Conservation (phyloP, 2,888 invertebrate genomes). For the Agrenia bidenticulata region DNA sequence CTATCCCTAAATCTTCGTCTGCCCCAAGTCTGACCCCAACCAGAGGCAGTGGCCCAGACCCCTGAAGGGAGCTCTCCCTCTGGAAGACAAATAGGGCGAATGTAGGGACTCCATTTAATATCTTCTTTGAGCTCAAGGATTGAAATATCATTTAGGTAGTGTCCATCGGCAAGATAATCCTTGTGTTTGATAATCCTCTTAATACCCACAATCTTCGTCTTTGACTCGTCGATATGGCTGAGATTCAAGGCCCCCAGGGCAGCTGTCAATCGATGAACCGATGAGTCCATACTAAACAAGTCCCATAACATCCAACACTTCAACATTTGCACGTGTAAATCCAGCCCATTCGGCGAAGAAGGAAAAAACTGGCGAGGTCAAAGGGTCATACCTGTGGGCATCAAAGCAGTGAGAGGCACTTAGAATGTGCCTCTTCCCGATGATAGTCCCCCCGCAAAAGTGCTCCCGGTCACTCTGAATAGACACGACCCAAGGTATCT, state of each 20-base stretch:
- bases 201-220: slow-evolving; percentile 7
- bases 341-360: not conserved
- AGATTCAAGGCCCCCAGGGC: slow-evolving; percentile 21
- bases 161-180: slow-evolving; percentile 4
- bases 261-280: slow-evolving; percentile 2
- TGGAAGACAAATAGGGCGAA: slow-evolving; percentile 38
- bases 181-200: slow-evolving; percentile 25
- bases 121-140: slow-evolving; percentile 26
- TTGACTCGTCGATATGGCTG: not conserved
- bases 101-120: slow-evolving; percentile 35
- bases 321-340: no score
- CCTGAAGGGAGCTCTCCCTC: not conserved
- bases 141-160: slow-evolving; percentile 29
- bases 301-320: no score
- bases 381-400: not conserved
- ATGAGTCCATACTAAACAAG: slow-evolving; percentile 1
- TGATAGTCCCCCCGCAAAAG: slow-evolving; percentile 33
- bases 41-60: slow-evolving; percentile 24
- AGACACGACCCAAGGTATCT: slow-evolving; percentile 37
- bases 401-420: slow-evolving; percentile 35
- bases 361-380: not conserved
- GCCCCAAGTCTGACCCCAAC: slow-evolving; percentile 27
- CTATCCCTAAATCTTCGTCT: not conserved
- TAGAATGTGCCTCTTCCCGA: slow-evolving; percentile 15
- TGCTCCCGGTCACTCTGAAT: slow-evolving; percentile 28